A percentile compares a stretch with the other conserved stretches of the same genome.
Evolutionary conservation across 2,797 vertebrate genomes (phyloP).

Genomic region (Cichlasoma orientale): DNA sequence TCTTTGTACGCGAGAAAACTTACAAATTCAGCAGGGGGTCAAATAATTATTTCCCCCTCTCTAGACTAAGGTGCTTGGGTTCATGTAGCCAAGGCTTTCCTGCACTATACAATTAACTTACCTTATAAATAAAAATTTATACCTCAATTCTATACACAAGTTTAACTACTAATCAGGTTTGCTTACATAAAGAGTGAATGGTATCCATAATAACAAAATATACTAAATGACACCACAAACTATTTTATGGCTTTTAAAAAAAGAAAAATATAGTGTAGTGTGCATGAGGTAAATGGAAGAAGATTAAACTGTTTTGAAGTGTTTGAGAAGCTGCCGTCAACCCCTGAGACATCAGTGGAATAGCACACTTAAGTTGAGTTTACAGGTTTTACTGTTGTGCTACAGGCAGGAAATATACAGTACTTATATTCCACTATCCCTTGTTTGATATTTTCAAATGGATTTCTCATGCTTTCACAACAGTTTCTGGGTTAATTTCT

Average conservation of each 20-base stretch:
- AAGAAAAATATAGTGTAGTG: background rate
- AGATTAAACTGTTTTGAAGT: background rate
- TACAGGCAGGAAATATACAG: slow-evolving; percentile 35
- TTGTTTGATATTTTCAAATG: slow-evolving; percentile 41
- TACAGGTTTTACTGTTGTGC: slow-evolving; percentile 6
- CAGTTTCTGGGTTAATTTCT: slow-evolving; percentile 40
- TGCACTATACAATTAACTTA: background rate
- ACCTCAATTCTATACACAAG: background rate
- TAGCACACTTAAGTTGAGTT: slow-evolving; percentile 32
- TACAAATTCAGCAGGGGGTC: too few species aligned
- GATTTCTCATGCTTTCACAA: slow-evolving; percentile 51
- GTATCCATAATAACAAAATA: too few species aligned
- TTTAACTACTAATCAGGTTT: background rate
- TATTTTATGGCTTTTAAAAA: background rate
- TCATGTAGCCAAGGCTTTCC: background rate
- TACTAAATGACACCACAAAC: background rate
- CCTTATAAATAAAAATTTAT: background rate
- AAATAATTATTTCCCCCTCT: too few species aligned
- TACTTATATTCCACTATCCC: background rate
- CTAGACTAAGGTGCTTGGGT: slow-evolving; percentile 3
- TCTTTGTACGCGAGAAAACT: too few species aligned
- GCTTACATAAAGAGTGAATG: background rate
- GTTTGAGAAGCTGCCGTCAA: background rate
- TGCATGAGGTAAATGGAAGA: background rate
- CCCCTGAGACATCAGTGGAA: background rate